These are phyloP conservation scores for Sebastolobus alascanus DNA, from an alignment of 2,797 vertebrate genomes.

Conservation along the genomic window DNA sequence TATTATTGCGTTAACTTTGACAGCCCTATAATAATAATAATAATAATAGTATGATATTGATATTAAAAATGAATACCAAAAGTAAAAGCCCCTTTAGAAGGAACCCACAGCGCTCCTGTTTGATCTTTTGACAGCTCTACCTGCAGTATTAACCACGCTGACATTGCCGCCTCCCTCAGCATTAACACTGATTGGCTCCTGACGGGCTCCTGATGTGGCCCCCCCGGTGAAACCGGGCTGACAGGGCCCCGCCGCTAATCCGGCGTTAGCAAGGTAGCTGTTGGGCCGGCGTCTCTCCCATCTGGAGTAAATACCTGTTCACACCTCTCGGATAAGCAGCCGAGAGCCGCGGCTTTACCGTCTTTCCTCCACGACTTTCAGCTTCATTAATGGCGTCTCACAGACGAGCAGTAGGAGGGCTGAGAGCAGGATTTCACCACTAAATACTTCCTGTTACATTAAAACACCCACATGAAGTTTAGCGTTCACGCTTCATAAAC, in stretches of 20 bases:
- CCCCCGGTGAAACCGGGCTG: conserved; percentile 47
- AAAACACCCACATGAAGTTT: neutral
- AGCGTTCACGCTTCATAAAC: neutral
- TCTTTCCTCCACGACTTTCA: conserved; percentile 66
- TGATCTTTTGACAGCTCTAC: neutral
- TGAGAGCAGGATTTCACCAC: neutral
- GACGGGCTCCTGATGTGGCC: conserved; percentile 27
- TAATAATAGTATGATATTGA: too few relatives aligned
- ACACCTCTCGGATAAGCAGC: conserved; percentile 71
- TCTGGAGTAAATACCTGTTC: conserved; percentile 81
- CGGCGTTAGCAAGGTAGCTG: conserved; percentile 71
- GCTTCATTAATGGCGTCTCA: conserved; percentile 74
- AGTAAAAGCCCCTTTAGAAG: neutral
- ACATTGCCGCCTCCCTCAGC: too few relatives aligned
- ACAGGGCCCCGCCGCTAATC: conserved; percentile 78
- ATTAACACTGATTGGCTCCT: neutral
- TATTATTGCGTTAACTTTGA: too few relatives aligned
- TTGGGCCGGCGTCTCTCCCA: conserved; percentile 60
- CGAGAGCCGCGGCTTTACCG: conserved; percentile 61
- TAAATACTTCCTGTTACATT: neutral
- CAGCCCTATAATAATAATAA: too few relatives aligned
- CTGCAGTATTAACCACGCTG: neutral
- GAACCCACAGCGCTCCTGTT: neutral
- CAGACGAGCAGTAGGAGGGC: neutral
- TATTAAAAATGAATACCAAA: neutral